Evolutionary conservation across 2,113 vertebrate species (phyloP).

Genomic region (Megaceryle torquata): DNA sequence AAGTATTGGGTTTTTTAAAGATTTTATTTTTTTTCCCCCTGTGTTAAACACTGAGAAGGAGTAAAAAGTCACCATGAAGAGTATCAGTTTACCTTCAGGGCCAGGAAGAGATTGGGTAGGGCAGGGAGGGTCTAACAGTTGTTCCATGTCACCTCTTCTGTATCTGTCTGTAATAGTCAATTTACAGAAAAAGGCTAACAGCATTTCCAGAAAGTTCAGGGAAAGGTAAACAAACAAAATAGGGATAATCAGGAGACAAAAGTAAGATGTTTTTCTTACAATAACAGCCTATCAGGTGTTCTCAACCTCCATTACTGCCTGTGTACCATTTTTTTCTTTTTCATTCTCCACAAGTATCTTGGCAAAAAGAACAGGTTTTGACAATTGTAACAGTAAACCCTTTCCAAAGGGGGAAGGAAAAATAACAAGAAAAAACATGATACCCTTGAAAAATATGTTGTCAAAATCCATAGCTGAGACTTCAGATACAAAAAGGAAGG

Average conservation of each 20-base stretch:
- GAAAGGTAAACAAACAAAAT: neutral
- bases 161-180: neutral
- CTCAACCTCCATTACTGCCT: neutral
- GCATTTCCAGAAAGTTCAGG: neutral
- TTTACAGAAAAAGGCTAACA: neutral
- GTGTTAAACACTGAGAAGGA: neutral
- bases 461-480: neutral
- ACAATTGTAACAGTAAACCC: neutral
- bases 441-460: neutral
- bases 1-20: neutral
- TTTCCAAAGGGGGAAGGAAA: neutral
- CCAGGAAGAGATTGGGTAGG: neutral
- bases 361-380: neutral
- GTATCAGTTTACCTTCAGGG: neutral
- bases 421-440: neutral
- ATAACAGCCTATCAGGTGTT: neutral
- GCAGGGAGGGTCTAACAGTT: neutral
- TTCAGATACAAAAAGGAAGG: neutral
- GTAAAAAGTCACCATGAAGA: neutral
- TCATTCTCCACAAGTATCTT: neutral
- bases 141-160: neutral
- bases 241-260: neutral
- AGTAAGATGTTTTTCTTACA: neutral
- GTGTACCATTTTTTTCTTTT: neutral
- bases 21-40: neutral